Evolutionary conservation across 2,797 vertebrate species (phyloP), one percentile per base, ranked within the genome.

Genomic region (Corythornis leucogaster): DNA sequence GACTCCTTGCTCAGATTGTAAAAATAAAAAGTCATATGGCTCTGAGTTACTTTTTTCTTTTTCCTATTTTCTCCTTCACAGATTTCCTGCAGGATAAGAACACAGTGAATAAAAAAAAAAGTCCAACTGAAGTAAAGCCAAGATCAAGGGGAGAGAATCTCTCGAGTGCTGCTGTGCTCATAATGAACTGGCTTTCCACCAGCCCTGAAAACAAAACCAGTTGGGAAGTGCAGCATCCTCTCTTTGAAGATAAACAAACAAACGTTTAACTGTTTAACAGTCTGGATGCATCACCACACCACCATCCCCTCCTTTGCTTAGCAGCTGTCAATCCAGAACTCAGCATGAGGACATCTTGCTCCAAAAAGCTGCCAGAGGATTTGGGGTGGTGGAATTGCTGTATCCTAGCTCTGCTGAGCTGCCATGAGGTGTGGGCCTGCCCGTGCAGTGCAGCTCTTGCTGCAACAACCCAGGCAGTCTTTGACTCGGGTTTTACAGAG

Each of bases 51-150:
- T 30, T 31, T 78, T 88, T 80, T 38, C 38, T 42, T 80, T 74
- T 93, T 94, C 91, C 81, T 95, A 92, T 95, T 96, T 94, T 95
- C 80, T 92, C 78, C 90, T 90, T 88, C 63, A 70, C 75, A 96
- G 94, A 95, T 93, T 94, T 96, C 95, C 93, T 96, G 86, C 71
- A 93, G 89, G 87, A 90, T 92, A 95, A 91, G 90, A 90, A 84
- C 78, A 40, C 71, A 68, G 80, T 0, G 1, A 2, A 50, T 25
- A 25, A 51, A 2, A 2, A 75, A 90, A 93, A 69, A 68, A 61
- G 68, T 45, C 75, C 51, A 87, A 87, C 73, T 93, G 95, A 96
- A 95, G 91, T 68, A 85, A 93, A 2, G 93, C 94, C 95, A 96
- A 93, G 76, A 92, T 82, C 90, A 91, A 92, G 94, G 80, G 70